These are phyloP conservation scores for Rhabdornis inornatus DNA, from an alignment of 2,113 vertebrate genomes.

Conservation along the genomic window DNA sequence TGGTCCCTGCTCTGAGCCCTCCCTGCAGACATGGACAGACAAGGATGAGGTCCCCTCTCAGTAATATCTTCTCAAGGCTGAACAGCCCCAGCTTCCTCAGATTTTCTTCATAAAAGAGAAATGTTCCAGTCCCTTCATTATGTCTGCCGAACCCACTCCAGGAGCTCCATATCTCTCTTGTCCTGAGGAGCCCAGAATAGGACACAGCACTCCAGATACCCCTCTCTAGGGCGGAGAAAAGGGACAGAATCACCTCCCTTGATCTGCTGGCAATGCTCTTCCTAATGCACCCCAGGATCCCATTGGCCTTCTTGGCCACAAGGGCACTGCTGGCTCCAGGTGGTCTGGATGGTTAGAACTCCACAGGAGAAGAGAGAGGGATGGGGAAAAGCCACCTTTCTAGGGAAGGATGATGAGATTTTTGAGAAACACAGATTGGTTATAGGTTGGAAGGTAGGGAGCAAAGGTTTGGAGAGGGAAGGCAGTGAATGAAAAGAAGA, in stretches of 20 bases:
- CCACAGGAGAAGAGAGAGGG: not conserved
- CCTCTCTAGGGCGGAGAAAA: not conserved
- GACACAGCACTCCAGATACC: not conserved
- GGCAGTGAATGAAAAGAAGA: not conserved
- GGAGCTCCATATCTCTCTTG: not conserved
- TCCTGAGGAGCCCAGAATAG: not conserved
- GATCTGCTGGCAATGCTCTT: not conserved
- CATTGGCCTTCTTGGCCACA: not conserved
- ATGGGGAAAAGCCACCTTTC: not conserved
- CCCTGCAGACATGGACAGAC: not conserved
- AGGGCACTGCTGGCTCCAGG: not conserved
- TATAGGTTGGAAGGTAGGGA: not conserved
- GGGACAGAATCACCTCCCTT: not conserved
- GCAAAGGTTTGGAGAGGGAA: not conserved
- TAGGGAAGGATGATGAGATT: not conserved
- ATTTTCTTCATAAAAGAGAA: not conserved
- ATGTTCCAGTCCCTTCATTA: not conserved
- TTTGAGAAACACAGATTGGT: not conserved
- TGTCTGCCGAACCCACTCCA: not conserved
- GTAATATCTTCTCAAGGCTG: fast-evolving
- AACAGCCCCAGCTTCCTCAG: not conserved
- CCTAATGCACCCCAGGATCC: not conserved
- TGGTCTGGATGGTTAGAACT: not conserved
- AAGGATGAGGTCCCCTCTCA: not conserved
- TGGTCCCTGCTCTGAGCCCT: not conserved